Percentiles rank a stretch among this genome's conserved stretches.
These are phyloP conservation scores for Amphilophus citrinellus DNA, from an alignment of 2,113 vertebrate genomes.

Conservation along the genomic window DNA sequence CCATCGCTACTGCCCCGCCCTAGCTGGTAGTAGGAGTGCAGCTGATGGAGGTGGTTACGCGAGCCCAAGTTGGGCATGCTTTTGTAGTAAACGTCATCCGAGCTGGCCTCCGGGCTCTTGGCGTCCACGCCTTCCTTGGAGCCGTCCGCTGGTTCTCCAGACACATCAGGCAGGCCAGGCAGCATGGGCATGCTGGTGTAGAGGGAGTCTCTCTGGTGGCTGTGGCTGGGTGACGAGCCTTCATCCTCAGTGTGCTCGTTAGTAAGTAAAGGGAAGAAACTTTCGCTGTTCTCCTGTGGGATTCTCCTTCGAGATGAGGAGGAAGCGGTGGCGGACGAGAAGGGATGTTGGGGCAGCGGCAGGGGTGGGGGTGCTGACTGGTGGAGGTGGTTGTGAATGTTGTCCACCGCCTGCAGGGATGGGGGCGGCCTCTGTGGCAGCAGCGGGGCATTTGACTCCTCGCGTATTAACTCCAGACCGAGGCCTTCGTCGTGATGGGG, in stretches of 20 bases:
- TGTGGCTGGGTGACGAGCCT: slow-evolving; percentile 83
- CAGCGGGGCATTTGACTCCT: slow-evolving; percentile 91
- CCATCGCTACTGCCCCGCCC: slow-evolving; percentile 97
- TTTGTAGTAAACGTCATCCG: slow-evolving; percentile 97
- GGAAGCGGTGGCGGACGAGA: slow-evolving; percentile 62
- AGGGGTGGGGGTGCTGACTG: slow-evolving; percentile 84
- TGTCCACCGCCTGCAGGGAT: slow-evolving; percentile 80
- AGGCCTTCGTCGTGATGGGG: slow-evolving; percentile 80
- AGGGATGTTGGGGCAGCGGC: slow-evolving; percentile 83
- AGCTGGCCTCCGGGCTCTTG: slow-evolving; percentile 73
- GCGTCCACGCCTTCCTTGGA: slow-evolving; percentile 68
- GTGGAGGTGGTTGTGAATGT: slow-evolving; percentile 75
- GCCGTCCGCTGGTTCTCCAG: slow-evolving; percentile 72
- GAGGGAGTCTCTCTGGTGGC: slow-evolving; percentile 91
- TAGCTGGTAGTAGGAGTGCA: slow-evolving; percentile 96
- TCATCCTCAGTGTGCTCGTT: slow-evolving; percentile 92
- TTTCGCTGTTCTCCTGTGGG: slow-evolving; percentile 96
- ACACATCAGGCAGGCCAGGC: slow-evolving; percentile 82
- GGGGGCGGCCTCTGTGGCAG: slow-evolving; percentile 88
- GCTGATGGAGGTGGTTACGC: slow-evolving; percentile 92
- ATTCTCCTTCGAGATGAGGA: slow-evolving; percentile 87
- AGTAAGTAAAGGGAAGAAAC: slow-evolving; percentile 94
- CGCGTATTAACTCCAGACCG: slow-evolving; percentile 93
- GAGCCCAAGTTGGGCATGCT: slow-evolving; percentile 99
- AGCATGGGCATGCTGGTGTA: slow-evolving; percentile 96